Evolutionary conservation across 1,140 invertebrate species (phyloP).

Genomic region (Cydia pomonella): DNA sequence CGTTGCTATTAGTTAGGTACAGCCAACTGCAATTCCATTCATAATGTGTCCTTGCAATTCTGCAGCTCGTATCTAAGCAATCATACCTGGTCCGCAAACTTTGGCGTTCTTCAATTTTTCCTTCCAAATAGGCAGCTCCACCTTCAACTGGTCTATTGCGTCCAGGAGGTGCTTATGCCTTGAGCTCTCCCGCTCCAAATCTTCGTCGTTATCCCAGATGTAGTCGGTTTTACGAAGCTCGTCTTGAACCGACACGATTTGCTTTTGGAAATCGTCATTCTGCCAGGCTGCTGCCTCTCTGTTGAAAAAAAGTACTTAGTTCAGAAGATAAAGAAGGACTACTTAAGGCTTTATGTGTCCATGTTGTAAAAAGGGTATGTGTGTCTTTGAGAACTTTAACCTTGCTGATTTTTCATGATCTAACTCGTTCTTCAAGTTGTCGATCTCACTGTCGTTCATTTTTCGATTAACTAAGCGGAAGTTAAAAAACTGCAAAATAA

Average conservation of each 20-base stretch:
- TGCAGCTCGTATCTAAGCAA: neutral
- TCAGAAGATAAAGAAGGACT: conserved; percentile 31
- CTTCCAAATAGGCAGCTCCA: conserved; percentile 68
- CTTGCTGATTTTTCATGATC: conserved; percentile 78
- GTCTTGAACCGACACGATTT: conserved; percentile 73
- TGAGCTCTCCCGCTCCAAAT: conserved; percentile 60
- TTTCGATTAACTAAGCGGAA: neutral
- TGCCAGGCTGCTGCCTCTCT: conserved; percentile 75
- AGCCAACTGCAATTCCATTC: no score
- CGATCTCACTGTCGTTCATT: conserved; percentile 76
- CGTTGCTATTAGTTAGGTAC: no score
- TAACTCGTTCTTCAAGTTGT: conserved; percentile 72
- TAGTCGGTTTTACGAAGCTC: conserved; percentile 71
- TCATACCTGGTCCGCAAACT: conserved; percentile 68
- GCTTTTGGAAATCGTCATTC: conserved; percentile 74
- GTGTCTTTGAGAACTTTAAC: conserved; percentile 44
- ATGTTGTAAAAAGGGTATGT: neutral
- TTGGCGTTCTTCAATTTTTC: conserved; percentile 76
- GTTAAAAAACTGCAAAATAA: neutral
- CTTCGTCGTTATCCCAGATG: conserved; percentile 69
- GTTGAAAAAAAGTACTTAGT: conserved; percentile 30
- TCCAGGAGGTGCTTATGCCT: conserved; percentile 68
- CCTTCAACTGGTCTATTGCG: conserved; percentile 64
- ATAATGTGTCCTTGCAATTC: no score
- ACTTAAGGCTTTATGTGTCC: neutral